phyloP scores from a whole-genome alignment of 2,113 vertebrate species.

The Brachypteracias leptosomus region DNA sequence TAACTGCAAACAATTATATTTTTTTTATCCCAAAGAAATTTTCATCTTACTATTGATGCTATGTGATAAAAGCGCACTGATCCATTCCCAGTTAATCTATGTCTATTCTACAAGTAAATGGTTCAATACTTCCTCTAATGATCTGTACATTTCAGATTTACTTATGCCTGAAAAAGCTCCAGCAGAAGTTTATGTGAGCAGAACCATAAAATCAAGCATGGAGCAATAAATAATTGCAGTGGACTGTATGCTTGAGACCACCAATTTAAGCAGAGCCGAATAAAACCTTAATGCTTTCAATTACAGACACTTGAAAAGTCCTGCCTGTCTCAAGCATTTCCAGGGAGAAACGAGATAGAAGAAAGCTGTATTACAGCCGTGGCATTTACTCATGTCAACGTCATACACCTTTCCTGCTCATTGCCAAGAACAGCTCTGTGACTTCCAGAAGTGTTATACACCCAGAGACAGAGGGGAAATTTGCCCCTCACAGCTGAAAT shows the following conservation, averaged over 20 bases:
- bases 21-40: background rate
- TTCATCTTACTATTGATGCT: background rate
- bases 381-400: slow-evolving; percentile 16
- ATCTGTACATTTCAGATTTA: slow-evolving; percentile 53
- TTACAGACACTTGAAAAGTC: background rate
- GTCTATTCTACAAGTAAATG: slow-evolving; percentile 62
- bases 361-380: slow-evolving; percentile 7
- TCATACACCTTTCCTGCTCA: background rate
- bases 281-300: slow-evolving; percentile 18
- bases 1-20: background rate
- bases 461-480: background rate
- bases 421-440: slow-evolving; percentile 2
- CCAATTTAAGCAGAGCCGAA: background rate
- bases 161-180: slow-evolving; percentile 57
- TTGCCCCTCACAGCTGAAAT: background rate
- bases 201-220: slow-evolving; percentile 41
- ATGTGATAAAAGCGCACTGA: background rate
- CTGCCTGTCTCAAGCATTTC: background rate
- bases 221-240: slow-evolving; percentile 41
- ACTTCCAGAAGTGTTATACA: background rate
- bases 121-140: slow-evolving; percentile 59
- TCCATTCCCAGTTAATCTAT: slow-evolving; percentile 47
- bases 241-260: background rate
- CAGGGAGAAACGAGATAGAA: background rate
- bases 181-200: slow-evolving; percentile 37